phyloP scores from a whole-genome alignment of 2,797 vertebrate species.

The Apogon hyalosoma region DNA sequence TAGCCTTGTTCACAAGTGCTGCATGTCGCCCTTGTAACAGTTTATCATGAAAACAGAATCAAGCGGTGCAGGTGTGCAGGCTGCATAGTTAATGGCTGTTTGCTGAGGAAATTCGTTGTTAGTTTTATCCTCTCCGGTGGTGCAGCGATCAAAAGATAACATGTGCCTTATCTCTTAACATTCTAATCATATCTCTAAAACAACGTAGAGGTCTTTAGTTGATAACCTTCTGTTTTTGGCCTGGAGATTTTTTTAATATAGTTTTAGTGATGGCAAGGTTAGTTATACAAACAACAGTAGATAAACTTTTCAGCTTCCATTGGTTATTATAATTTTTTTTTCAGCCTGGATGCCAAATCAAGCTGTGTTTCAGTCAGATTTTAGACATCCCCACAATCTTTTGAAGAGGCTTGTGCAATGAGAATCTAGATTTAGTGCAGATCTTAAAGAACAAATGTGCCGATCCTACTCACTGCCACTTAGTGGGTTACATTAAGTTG shows the following conservation, averaged over 20 bases:
- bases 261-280: slow-evolving; percentile 14
- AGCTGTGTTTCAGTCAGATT: slow-evolving; percentile 19
- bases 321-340: slow-evolving; percentile 4
- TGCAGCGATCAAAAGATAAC: slow-evolving; percentile 9
- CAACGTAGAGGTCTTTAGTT: background rate
- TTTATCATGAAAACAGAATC: too few species aligned
- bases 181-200: background rate
- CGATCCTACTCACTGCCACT: slow-evolving; percentile 26
- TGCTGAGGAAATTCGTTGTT: slow-evolving; percentile 8
- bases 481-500: slow-evolving; percentile 12
- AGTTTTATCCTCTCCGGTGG: background rate
- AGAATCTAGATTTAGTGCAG: slow-evolving; percentile 17
- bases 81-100: background rate
- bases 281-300: slow-evolving; percentile 25
- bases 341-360: slow-evolving; percentile 5
- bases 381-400: slow-evolving; percentile 13
- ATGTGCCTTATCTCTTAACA: slow-evolving; percentile 7
- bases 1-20: too few species aligned
- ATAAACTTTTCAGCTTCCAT: slow-evolving; percentile 40
- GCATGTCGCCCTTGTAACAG: too few species aligned
- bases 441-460: slow-evolving; percentile 31
- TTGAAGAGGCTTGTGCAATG: slow-evolving; percentile 21
- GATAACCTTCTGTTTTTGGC: slow-evolving; percentile 8
- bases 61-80: background rate
- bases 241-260: slow-evolving; percentile 3